A percentile compares a stretch with the other conserved stretches of the same genome.
phyloP scores from a whole-genome alignment of 2,797 vertebrate species.

The Apogon talboti region DNA sequence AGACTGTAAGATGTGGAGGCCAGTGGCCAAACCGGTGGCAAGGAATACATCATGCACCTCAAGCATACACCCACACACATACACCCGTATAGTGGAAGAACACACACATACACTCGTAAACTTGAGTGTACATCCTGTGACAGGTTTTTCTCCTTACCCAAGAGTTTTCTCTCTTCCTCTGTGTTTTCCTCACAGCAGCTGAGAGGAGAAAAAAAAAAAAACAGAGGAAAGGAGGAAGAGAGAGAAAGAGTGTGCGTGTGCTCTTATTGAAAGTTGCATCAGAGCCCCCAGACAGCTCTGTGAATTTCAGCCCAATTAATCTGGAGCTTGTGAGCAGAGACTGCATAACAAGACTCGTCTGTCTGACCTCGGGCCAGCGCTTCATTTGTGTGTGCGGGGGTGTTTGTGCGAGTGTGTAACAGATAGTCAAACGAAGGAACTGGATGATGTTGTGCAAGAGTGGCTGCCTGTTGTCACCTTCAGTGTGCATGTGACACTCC shows the following conservation, averaged over 20 bases:
- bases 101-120: slow-evolving; percentile 4
- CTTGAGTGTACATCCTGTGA: slow-evolving; percentile 35
- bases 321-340: slow-evolving; percentile 67
- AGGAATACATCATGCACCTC: slow-evolving; percentile 36
- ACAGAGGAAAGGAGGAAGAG: slow-evolving; percentile 8
- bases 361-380: slow-evolving; percentile 70
- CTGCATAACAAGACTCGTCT: slow-evolving; percentile 68
- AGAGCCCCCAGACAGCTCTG: slow-evolving; percentile 70
- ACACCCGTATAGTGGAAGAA: slow-evolving; percentile 4
- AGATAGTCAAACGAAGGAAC: slow-evolving; percentile 35
- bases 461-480: slow-evolving; percentile 55
- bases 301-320: slow-evolving; percentile 80
- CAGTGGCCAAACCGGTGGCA: slow-evolving; percentile 34
- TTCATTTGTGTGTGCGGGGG: slow-evolving; percentile 30
- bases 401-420: slow-evolving; percentile 30
- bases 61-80: slow-evolving; percentile 8
- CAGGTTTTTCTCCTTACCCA: slow-evolving; percentile 33
- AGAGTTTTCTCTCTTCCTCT: slow-evolving; percentile 45
- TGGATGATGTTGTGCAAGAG: slow-evolving; percentile 33
- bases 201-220: slow-evolving; percentile 33
- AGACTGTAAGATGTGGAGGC: slow-evolving; percentile 28
- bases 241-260: slow-evolving; percentile 8
- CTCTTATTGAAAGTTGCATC: slow-evolving; percentile 70
- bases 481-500: slow-evolving; percentile 43
- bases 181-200: slow-evolving; percentile 35